Percentiles rank a stretch among this genome's conserved stretches.
phyloP scores from a whole-genome alignment of 2,797 vertebrate genomes.

The Harpagifer antarcticus region DNA sequence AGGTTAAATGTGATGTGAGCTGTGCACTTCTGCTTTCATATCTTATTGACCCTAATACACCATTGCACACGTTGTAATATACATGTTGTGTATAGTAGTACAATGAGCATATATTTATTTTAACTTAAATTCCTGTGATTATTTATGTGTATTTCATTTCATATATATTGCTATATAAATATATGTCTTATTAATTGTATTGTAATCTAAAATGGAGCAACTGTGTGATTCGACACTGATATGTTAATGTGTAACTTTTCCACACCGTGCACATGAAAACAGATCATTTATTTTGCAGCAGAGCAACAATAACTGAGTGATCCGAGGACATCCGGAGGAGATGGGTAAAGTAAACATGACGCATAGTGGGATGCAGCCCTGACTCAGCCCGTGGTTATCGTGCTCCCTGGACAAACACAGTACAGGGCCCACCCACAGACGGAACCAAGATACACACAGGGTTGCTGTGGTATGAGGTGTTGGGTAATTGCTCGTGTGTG shows the following conservation, averaged over 20 bases:
- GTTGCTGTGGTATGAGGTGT: slow-evolving; percentile 1
- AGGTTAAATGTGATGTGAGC: no score
- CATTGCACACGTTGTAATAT: no score
- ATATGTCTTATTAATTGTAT: no score
- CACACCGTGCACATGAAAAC: background rate
- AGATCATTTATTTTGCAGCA: slow-evolving; percentile 3
- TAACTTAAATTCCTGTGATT: no score
- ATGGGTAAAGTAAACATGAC: slow-evolving; percentile 39
- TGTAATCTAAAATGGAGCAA: no score
- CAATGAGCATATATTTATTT: no score
- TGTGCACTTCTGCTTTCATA: no score
- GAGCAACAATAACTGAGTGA: slow-evolving; percentile 16
- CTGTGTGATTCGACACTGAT: no score
- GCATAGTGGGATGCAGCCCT: slow-evolving; percentile 7
- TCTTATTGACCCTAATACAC: no score
- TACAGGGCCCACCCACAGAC: slow-evolving; percentile 13
- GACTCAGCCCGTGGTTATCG: slow-evolving; percentile 1
- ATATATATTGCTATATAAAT: no score
- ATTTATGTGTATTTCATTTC: no score
- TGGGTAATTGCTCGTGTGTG: background rate
- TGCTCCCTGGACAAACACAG: slow-evolving; percentile 21
- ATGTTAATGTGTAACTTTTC: background rate
- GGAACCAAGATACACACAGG: slow-evolving; percentile 81
- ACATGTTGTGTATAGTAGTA: no score
- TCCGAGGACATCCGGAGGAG: slow-evolving; percentile 29